Evolutionary conservation across 2,113 vertebrate species (phyloP), one percentile per base, ranked within the genome.

Genomic region (Sclerurus mexicanus): DNA sequence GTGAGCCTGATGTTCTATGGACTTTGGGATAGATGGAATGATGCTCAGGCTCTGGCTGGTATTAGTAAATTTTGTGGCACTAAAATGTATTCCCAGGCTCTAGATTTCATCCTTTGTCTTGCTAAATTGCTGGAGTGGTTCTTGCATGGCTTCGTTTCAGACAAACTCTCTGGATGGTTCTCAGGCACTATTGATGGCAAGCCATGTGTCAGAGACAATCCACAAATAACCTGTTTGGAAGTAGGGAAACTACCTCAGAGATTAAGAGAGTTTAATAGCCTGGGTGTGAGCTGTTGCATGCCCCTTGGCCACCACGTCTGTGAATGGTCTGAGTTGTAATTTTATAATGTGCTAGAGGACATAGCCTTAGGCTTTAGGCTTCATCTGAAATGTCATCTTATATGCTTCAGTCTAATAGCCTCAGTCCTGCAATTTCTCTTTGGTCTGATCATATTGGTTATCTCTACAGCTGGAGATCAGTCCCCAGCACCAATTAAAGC

Each of bases 111-210:
- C 17, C 17, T 68, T 17, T 60, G 39, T 58, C 40, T 33, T 66
- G 28, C 30, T 77, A 12, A 56, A 40, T 14, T 76, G 4, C 21
- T 80, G 44, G 42, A 68, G 69, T 22, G 12, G 2, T 6, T 78
- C 5, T 28, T 82, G 22, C 0, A 0, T 55, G 4, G 14, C 66
- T 77, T 40, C 20, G 21, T 74, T 73, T 69, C 2, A 3, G 35
- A 68, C 6, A 25, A 83, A 10, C 5, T 9, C 22, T 59, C 39
- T 31, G 53, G 63, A 28, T 6, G 11, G 7, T 47, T 95, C n/a
- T 42, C 50, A 58, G 63, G 71, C 4, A 14, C 46, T 40, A 40
- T 28, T 69, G 14, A 66, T 42, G 37, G 69, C 35, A 31, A 0
- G 2, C 23, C 20, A 33, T 12, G 1, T 5, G 9, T 52, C 46